Base-by-base conservation (phyloP, 2,888 invertebrate species). In the Caenorhabditis panamensis region DNA sequence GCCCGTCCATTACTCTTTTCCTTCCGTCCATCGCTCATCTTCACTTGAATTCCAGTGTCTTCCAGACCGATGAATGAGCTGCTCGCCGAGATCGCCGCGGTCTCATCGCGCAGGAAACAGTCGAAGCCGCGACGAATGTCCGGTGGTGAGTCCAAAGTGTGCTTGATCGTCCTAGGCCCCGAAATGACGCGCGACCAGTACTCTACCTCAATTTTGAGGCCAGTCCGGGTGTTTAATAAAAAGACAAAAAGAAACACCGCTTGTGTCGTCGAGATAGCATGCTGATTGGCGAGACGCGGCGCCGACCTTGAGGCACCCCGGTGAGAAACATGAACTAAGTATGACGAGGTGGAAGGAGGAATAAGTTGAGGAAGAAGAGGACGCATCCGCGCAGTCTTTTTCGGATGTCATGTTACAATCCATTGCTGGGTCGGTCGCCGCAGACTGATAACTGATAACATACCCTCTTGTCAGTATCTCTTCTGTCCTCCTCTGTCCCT, bases 41-140 rank as follows among this genome's bases (percentile, higher is more conserved):
- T 58, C 59, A 11, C 31, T 18, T 24, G 22, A 37, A 62, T 51
- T 54, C 51, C 47, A 36, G 49, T 36, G 18, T 24, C 26, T 49
- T 36, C 49, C 36, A 41, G 36, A 41, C 56, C 53, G 49, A 79
- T 79, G 79, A 75, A 79, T 64, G 79, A 79, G 68, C 69, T 79
- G 79, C 79, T 79, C 51, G 73, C 73, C 69, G 79, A 79, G 64
- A 79, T 79, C 62, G 76, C 75, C 66, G 80, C 80, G 54, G 76
- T 80, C 62, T 75, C 81, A 31, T 79, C 79, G 31, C 63, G 81
- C 26, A 51, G 81, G 37, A 81, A 81, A 64, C 81, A 81, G 68
- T 62, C 68, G 68, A 81, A 81, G 26, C 81, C 81, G 67, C 77
- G 75, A 13, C 37, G 81, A 64, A 75, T 77, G 67, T 72, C 76